phyloP scores from a whole-genome alignment of 1,140 invertebrate genomes.

The Philotrypesis tridentata region DNA sequence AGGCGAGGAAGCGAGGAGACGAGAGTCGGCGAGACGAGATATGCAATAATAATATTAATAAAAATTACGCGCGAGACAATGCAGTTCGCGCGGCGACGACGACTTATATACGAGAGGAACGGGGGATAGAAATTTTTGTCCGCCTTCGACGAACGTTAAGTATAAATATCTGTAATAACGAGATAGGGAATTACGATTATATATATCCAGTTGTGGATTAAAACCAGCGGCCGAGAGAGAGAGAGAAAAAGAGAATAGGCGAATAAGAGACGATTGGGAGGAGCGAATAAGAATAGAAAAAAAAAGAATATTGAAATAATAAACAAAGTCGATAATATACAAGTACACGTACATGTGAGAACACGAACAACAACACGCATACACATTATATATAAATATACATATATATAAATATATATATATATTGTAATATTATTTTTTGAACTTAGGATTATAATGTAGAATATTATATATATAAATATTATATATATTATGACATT shows the following conservation, averaged over 20 bases:
- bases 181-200: slow-evolving; percentile 37
- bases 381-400: slow-evolving; percentile 55
- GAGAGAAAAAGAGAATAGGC: slow-evolving; percentile 40
- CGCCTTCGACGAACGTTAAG: slow-evolving; percentile 46
- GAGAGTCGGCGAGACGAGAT: slow-evolving; percentile 31
- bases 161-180: slow-evolving; percentile 51
- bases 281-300: slow-evolving; percentile 38
- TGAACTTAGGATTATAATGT: slow-evolving; percentile 72
- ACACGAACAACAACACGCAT: slow-evolving; percentile 58
- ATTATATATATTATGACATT: slow-evolving; percentile 65
- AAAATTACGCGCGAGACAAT: neutral
- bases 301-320: slow-evolving; percentile 43
- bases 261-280: slow-evolving; percentile 19
- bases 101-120: neutral
- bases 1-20: too few relatives aligned
- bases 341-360: slow-evolving; percentile 57
- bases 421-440: slow-evolving; percentile 75
- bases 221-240: slow-evolving; percentile 39
- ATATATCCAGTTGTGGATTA: slow-evolving; percentile 25
- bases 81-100: neutral
- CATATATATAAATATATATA: slow-evolving; percentile 55
- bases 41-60: slow-evolving; percentile 41
- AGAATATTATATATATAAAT: slow-evolving; percentile 67
- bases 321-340: slow-evolving; percentile 61
- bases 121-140: slow-evolving; percentile 16